Base-by-base conservation (phyloP, 1,140 invertebrate genomes). In the Aphaenogaster ashmeadi region DNA sequence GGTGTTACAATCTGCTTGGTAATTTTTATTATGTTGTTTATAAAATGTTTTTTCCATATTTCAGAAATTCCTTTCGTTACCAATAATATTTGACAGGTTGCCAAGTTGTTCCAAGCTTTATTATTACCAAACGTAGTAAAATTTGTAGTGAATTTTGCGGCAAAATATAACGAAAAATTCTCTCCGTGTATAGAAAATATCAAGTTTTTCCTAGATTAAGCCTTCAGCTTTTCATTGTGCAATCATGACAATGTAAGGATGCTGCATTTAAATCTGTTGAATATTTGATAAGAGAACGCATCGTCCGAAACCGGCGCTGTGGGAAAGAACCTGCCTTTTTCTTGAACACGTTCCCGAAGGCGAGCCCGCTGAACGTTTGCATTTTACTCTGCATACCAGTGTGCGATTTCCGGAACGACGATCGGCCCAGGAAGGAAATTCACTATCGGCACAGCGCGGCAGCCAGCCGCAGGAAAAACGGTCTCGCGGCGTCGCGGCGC, bases 301-400 rank as follows among this genome's bases (percentile, higher is more conserved):
- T 77, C 72, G 81, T 77, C 47, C 58, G 27, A 52, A 64, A 74
- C 3, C 62, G 15, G 44, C 15, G 58, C 62, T 8, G 50, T 44
- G 33, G 44, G 15, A 52, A 89, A 90, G 0, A 27, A 94, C 93
- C 88, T 94, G 94, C 94, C 94, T 94, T 94, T 89, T 93, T 94
- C 87, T 89, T 94, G 89, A 94, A 94, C 67, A 94, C 94, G 87
- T 92, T 94, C 54, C 91, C 93, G 84, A 94, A 93, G 79, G 92
- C 93, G 56, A 94, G 92, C 44, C 91, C 90, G 87, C 91, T 93
- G 85, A 94, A 94, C 27, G 92, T 92, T 87, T 94, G 93, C 93
- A 94, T 94, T 69, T 93, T 94, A 64, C 88, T 91, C 75, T 89
- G 87, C 88, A 88, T 88, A 52, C 27, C 87, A 80, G 83, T 1